Evolutionary conservation across 2,888 invertebrate genomes (phyloP).

Genomic region (Pachydiplax longipennis): DNA sequence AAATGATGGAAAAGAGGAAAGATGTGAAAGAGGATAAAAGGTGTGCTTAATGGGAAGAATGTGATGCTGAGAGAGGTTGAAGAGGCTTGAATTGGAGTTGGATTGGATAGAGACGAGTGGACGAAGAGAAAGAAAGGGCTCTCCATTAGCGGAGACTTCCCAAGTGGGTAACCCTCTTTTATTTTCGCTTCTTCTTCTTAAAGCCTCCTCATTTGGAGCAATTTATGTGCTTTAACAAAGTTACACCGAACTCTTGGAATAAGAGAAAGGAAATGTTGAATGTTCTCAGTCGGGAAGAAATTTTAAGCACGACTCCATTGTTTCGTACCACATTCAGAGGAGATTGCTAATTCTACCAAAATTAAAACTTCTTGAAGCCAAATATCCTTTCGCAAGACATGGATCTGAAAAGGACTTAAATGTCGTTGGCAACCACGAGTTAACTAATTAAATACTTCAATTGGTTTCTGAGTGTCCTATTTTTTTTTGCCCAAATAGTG

Average conservation of each 20-base stretch:
- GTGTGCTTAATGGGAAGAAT: not conserved
- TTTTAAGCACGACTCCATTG: too few species aligned
- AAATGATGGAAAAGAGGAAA: not conserved
- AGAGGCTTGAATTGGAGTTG: not conserved
- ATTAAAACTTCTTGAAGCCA: too few species aligned
- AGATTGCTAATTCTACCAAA: too few species aligned
- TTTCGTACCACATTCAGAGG: too few species aligned
- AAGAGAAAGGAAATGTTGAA: not conserved
- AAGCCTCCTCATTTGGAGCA: slow-evolving; percentile 9
- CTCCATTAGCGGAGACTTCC: slow-evolving; percentile 15
- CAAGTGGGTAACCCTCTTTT: slow-evolving; percentile 22
- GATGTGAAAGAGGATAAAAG: not conserved
- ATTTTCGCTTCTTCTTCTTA: not conserved
- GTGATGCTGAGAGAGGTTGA: not conserved
- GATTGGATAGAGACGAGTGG: not conserved
- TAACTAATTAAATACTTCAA: too few species aligned
- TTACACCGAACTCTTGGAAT: not conserved
- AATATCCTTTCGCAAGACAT: too few species aligned
- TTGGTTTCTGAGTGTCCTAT: too few species aligned
- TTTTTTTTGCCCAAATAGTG: too few species aligned
- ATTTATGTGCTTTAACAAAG: slow-evolving; percentile 19
- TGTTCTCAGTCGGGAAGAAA: not conserved
- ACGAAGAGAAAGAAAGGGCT: not conserved
- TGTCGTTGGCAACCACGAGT: too few species aligned
- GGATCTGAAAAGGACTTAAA: too few species aligned